These are phyloP conservation scores for Eupleurogrammus muticus DNA, from an alignment of 2,797 vertebrate species.

Conservation along the genomic window DNA sequence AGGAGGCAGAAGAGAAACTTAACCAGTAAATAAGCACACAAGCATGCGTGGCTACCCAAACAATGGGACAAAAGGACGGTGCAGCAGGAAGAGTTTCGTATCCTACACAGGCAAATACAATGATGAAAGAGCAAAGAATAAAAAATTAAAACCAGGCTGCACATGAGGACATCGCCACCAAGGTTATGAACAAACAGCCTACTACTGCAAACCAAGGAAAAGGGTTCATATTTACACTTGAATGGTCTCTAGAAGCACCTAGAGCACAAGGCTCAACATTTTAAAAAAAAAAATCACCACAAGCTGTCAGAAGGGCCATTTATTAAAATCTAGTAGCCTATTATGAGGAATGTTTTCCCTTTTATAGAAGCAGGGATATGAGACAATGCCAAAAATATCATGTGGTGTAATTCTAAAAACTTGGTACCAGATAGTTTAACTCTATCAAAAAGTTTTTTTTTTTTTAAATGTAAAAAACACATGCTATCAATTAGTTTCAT, in stretches of 20 bases:
- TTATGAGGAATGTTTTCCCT: too few species aligned
- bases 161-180: slow-evolving; percentile 20
- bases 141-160: background rate
- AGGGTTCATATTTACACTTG: slow-evolving; percentile 9
- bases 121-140: slow-evolving; percentile 30
- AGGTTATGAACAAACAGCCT: slow-evolving; percentile 32
- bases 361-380: too few species aligned
- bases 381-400: too few species aligned
- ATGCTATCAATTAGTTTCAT: too few species aligned
- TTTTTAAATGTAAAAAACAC: too few species aligned
- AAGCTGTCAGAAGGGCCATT: too few species aligned
- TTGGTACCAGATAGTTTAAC: too few species aligned
- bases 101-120: slow-evolving; percentile 13
- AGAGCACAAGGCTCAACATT: background rate
- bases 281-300: slow-evolving; percentile 14
- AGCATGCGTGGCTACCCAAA: slow-evolving; percentile 29
- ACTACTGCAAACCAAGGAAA: slow-evolving; percentile 8
- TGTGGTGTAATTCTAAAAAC: too few species aligned
- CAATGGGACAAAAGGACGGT: slow-evolving; percentile 32
- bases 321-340: too few species aligned
- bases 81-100: slow-evolving; percentile 32
- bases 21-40: slow-evolving; percentile 8
- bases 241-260: background rate
- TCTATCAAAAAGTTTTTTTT: too few species aligned
- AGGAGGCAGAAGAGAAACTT: slow-evolving; percentile 2